phyloP scores from a whole-genome alignment of 2,888 invertebrate genomes.

The Leucophenga maculata region DNA sequence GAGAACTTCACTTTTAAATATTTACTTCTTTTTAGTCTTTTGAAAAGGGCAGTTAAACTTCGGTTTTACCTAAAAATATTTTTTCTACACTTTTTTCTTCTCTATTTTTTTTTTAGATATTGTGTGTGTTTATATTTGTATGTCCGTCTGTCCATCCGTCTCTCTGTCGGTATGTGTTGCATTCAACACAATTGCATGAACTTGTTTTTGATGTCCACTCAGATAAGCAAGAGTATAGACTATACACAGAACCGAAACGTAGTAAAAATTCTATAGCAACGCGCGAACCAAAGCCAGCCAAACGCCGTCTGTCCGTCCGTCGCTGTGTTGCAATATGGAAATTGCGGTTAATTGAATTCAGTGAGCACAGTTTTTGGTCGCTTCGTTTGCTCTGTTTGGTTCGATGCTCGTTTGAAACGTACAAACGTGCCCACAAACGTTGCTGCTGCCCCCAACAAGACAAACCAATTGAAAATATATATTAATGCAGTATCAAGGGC shows the following conservation, averaged over 20 bases:
- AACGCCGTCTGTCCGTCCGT: not conserved
- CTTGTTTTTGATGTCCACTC: constrained; percentile 30
- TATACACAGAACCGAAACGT: constrained; percentile 6
- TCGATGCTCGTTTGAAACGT: constrained; percentile 17
- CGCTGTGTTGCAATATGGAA: constrained; percentile 46
- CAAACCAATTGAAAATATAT: too few relatives aligned
- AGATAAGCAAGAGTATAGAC: constrained; percentile 41
- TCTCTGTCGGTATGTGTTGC: not conserved
- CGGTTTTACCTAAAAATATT: not conserved
- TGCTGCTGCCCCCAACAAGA: not conserved
- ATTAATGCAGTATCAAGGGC: too few relatives aligned
- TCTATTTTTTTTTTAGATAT: not conserved
- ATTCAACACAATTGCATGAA: not conserved
- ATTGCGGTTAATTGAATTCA: constrained; percentile 66
- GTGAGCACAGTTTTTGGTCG: constrained; percentile 49
- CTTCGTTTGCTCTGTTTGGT: constrained; percentile 5
- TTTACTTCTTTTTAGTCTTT: too few relatives aligned
- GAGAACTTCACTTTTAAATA: too few relatives aligned
- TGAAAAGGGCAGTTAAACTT: too few relatives aligned
- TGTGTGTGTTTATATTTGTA: not conserved
- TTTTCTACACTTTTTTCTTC: not conserved
- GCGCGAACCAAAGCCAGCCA: constrained; percentile 29
- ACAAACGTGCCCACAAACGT: not conserved
- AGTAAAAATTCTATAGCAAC: too few relatives aligned
- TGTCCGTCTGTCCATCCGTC: not conserved